Conservation (phyloP, 2,113 vertebrate genomes). For the Heterochromis multidens region DNA sequence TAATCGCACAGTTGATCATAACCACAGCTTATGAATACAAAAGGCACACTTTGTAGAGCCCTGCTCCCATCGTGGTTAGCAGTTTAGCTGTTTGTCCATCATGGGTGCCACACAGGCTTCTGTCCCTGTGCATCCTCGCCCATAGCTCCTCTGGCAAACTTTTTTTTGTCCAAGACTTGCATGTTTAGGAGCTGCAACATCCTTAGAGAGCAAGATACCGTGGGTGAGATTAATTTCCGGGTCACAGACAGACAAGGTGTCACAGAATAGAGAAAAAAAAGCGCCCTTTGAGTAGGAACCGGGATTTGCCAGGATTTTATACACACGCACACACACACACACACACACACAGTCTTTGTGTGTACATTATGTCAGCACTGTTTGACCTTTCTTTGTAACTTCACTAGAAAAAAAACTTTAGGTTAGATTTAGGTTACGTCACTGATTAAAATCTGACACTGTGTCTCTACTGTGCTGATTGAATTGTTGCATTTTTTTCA, state of each 20-base stretch:
- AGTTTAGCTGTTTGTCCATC: not conserved
- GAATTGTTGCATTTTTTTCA: not conserved
- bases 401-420: not conserved
- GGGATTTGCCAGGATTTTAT: not conserved
- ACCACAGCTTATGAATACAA: not conserved
- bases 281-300: not conserved
- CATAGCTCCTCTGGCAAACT: not conserved
- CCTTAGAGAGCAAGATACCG: not conserved
- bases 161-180: not conserved
- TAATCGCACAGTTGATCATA: not conserved
- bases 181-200: not conserved
- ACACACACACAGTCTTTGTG: not conserved
- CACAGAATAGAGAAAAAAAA: not conserved
- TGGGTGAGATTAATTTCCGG: not conserved
- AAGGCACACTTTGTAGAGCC: not conserved
- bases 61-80: not conserved
- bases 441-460: not conserved
- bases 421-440: not conserved
- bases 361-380: not conserved
- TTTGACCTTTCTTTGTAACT: slow-evolving; percentile 7
- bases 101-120: not conserved
- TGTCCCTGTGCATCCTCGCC: not conserved
- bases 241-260: not conserved
- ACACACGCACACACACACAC: not conserved
- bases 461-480: not conserved